A percentile compares a stretch with the other conserved stretches of the same genome.
Evolutionary conservation across 2,797 vertebrate genomes (phyloP).

Genomic region (Microhierax caerulescens): DNA sequence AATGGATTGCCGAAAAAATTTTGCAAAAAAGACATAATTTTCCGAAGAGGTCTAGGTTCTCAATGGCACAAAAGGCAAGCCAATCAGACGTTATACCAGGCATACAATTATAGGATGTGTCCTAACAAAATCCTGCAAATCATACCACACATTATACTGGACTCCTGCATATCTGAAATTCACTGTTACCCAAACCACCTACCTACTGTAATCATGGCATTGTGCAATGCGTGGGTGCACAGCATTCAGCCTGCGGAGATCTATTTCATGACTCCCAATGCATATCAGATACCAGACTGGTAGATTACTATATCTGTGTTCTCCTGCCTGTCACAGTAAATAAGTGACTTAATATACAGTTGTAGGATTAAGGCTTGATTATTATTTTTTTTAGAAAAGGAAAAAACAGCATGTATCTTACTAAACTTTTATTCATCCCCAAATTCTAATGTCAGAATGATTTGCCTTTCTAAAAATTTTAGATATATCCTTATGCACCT

Average conservation of each 20-base stretch:
- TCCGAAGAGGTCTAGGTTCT: conserved; percentile 14
- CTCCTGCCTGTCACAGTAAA: conserved; percentile 39
- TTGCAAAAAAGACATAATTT: conserved; percentile 33
- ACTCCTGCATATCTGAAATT: conserved; percentile 71
- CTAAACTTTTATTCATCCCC: background rate
- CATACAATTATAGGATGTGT: conserved; percentile 57
- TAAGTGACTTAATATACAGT: conserved; percentile 37
- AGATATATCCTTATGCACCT: background rate
- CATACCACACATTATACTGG: conserved; percentile 64
- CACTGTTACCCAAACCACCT: conserved; percentile 37
- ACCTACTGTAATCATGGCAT: conserved; percentile 70
- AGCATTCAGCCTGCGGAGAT: conserved; percentile 65
- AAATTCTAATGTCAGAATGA: background rate
- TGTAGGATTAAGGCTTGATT: conserved; percentile 16
- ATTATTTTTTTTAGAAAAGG: background rate
- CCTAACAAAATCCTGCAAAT: conserved; percentile 70
- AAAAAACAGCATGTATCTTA: background rate
- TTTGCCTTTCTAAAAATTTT: background rate
- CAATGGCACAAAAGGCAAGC: conserved; percentile 47
- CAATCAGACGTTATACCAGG: conserved; percentile 53
- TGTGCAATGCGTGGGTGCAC: conserved; percentile 65
- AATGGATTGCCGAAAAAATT: conserved; percentile 35
- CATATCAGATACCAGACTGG: conserved; percentile 47
- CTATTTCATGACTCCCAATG: conserved; percentile 49
- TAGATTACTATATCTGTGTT: conserved; percentile 72